Evolutionary conservation across 1,140 invertebrate genomes (phyloP).

Genomic region (Pteromalus puparum): DNA sequence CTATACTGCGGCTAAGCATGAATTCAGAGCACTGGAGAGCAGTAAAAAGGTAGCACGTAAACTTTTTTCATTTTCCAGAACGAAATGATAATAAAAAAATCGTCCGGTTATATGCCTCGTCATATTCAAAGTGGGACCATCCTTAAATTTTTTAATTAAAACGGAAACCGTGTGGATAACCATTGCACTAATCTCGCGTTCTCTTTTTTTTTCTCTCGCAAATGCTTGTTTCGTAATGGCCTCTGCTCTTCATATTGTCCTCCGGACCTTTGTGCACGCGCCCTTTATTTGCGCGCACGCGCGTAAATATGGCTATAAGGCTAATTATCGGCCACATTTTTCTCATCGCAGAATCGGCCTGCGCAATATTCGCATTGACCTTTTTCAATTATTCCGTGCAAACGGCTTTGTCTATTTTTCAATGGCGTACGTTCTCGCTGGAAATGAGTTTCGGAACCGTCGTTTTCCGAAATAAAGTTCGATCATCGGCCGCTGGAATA

Average conservation of each 20-base stretch:
- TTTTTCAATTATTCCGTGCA: constrained; percentile 18
- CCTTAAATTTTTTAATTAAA: constrained; percentile 19
- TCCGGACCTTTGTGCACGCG: background rate
- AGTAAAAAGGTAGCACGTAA: background rate
- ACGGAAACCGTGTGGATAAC: background rate
- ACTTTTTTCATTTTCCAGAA: background rate
- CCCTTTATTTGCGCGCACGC: background rate
- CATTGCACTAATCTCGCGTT: constrained; percentile 26
- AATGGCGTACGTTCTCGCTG: background rate
- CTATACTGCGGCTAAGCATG: background rate
- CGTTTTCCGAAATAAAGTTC: too few relatives aligned
- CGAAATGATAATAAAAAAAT: background rate
- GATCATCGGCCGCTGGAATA: too few relatives aligned
- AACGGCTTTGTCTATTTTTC: background rate
- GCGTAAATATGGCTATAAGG: background rate
- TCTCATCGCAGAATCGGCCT: background rate
- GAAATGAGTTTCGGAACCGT: constrained; percentile 1
- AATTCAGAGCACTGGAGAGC: background rate
- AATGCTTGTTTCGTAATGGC: constrained; percentile 22
- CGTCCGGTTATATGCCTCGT: too few relatives aligned
- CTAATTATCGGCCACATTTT: background rate
- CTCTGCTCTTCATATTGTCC: constrained; percentile 15
- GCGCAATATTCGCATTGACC: constrained; percentile 19
- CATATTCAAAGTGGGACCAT: background rate
- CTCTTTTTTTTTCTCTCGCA: constrained; percentile 20